Percentiles rank a stretch among this genome's conserved stretches.
Conservation (phyloP, 2,113 vertebrate genomes). For the Camelus dromedarius region DNA sequence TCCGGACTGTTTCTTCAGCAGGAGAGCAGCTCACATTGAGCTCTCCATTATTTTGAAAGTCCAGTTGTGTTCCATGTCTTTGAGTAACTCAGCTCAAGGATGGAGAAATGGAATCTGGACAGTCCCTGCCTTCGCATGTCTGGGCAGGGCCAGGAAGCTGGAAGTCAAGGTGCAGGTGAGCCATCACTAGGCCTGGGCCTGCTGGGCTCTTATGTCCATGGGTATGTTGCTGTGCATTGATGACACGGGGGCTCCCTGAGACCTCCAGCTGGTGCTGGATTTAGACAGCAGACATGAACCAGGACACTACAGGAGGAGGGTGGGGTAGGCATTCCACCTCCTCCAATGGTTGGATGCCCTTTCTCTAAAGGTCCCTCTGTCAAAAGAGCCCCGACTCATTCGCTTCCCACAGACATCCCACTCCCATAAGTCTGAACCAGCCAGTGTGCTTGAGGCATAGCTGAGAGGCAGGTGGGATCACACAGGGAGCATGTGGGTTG, state of each 20-base stretch:
- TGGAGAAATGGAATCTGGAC: neutral
- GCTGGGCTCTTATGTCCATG: neutral
- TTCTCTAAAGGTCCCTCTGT: neutral
- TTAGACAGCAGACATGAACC: neutral
- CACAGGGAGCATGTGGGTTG: neutral
- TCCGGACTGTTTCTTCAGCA: neutral
- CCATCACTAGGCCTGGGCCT: neutral
- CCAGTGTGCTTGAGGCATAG: neutral
- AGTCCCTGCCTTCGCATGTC: neutral
- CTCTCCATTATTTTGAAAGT: neutral
- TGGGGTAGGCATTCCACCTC: neutral
- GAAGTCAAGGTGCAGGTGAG: neutral
- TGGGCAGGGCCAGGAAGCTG: neutral
- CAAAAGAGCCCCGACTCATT: neutral
- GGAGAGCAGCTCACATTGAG: neutral
- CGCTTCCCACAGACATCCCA: neutral
- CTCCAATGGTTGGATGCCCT: neutral
- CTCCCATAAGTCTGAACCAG: neutral
- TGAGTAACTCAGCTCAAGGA: neutral
- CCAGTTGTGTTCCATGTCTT: neutral
- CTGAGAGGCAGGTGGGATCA: neutral
- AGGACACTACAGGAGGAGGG: neutral
- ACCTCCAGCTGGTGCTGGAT: neutral
- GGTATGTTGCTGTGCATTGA: neutral
- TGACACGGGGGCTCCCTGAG: neutral